Base-by-base conservation (phyloP, 1,140 invertebrate genomes). In the Pectinophora gossypiella region DNA sequence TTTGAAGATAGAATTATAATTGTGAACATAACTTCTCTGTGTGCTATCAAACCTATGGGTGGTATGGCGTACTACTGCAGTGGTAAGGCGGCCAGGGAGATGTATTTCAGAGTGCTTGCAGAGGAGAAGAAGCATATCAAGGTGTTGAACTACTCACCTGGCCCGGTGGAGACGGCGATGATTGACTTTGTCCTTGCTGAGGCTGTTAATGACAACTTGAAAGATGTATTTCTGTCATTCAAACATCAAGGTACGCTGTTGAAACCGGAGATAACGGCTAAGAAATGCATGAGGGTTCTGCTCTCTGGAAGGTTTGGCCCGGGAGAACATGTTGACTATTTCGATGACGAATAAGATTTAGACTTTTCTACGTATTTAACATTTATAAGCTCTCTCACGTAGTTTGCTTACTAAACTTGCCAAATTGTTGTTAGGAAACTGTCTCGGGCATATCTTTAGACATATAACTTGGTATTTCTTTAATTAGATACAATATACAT, bases 101-200 rank as follows among this genome's bases (percentile, higher is more conserved):
- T 98, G 92, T 96, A 94, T 74, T 97, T 99, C 69, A 92, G 92
- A 72, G 93, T 94, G 21, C 87, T 99, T 42, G 96, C 96, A 6
- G 81, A 91, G 20, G 98, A 99, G 89, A 91, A 95, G 61, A 91
- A 92, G 12, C 72, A 91, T 18, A 86, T 97, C 0, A 88, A 92
- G 51, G 93, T 98, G 7, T 78, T 99, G 2, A 98, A 94, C 85
- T 99, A 99, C 88, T 94, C 97, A 3, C 98, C 98, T 0, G 97
- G 98, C 19, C 96, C 97, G 2, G 94, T 99, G 2, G 90, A 96
- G 57, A 99, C 97, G 0, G 93, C 95, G 44, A 99, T 99, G 96
- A 92, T 94, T 32, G 74, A 91, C n/a, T 87, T 90, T 63, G 88
- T 95, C 19, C 83, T 91, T 23, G 82, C 89, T 3, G 86, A 91